Base-by-base conservation (phyloP, 2,888 invertebrate genomes). In the Protonemura montana region DNA sequence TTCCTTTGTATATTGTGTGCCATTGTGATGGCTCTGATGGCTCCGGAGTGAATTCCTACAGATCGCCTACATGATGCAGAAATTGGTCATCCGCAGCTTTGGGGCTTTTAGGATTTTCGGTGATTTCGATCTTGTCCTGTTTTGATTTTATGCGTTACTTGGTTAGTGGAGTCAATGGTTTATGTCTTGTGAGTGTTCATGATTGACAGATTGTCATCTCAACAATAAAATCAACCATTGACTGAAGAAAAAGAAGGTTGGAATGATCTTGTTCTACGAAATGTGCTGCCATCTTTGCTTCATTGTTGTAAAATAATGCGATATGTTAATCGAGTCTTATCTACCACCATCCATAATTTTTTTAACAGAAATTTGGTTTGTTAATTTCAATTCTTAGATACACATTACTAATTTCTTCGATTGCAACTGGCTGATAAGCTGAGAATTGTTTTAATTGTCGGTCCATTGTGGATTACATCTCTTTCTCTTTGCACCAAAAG, bases 1-100 rank as follows among this genome's bases (percentile, higher is more conserved):
- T 81, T 81, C 81, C 21, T 59, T 81, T 81, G 81, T 81, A 81
- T 81, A n/a, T 81, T 81, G n/a, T 27, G 28, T 30, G 26, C 30
- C 30, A 81, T 81, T 81, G 81, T 81, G 81, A 59, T 10, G n/a
- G 7, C 21, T 59, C 59, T 59, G 16, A 10, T 59, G 21, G 13
- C 59, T 59, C 59, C 21, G 59, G 59, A 21, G 59, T 21, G 59
- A 59, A 59, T 59, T 59, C 59, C 21, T 59, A 21, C 59, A 59
- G 35, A 35, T 35, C 35, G 5, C 35, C 3, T 35, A 10, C 5
- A 6, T 35, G 35, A 59, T 59, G 59, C 59, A 3, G 13, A 59
- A 59, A 59, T 59, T 59, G 59, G 59, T 59, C 13, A 59, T 59
- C 59, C 59, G 21, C 59, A 59, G 3, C 21, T 59, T 59, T 59